Evolutionary conservation across 2,113 vertebrate species (phyloP).

Genomic region (Regulus satrapa): DNA sequence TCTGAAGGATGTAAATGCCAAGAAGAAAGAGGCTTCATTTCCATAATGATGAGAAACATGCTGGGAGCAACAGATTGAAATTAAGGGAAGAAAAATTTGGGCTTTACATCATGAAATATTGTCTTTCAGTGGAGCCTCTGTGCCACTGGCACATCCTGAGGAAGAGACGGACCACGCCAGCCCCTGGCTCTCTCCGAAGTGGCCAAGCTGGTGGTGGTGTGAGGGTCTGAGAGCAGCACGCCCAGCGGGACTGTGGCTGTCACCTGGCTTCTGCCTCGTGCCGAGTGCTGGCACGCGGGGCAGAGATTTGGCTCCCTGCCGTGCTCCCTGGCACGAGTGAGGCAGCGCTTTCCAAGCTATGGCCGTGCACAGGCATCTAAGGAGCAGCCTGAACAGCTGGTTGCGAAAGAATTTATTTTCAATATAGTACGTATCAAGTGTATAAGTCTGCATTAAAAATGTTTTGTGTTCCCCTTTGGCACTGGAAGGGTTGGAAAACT

Average conservation of each 20-base stretch:
- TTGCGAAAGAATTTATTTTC: neutral
- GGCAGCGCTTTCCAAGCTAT: neutral
- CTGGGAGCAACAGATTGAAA: neutral
- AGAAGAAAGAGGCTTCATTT: neutral
- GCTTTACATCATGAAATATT: neutral
- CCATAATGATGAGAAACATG: neutral
- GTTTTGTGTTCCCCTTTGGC: neutral
- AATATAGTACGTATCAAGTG: neutral
- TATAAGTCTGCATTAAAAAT: too few species aligned
- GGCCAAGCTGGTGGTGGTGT: neutral
- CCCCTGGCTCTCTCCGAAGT: neutral
- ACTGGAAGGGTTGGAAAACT: neutral
- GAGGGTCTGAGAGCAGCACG: neutral
- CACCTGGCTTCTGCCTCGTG: neutral
- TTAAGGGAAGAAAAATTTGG: neutral
- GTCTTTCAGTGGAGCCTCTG: neutral
- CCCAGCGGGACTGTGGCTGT: neutral
- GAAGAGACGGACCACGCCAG: neutral
- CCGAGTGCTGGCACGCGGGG: neutral
- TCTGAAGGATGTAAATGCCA: neutral
- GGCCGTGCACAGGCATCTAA: accelerated
- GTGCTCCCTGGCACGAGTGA: accelerated
- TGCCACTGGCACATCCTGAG: neutral
- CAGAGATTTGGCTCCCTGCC: neutral
- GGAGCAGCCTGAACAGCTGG: neutral